These are phyloP conservation scores for Solea senegalensis DNA, from an alignment of 2,113 vertebrate genomes.

Conservation along the genomic window DNA sequence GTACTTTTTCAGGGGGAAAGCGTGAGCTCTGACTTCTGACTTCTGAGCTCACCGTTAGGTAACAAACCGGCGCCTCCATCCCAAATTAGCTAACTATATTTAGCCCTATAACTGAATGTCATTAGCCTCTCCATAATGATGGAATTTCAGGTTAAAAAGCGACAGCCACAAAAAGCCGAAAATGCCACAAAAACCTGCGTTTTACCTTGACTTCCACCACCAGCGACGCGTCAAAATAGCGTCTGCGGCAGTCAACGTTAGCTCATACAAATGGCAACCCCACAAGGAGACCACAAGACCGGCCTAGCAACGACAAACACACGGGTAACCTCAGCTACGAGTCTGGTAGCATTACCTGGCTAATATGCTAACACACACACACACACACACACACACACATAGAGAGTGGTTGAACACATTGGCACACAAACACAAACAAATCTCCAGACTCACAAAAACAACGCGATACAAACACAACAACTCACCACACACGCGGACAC, in stretches of 20 bases:
- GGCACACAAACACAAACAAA: neutral
- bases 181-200: neutral
- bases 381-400: neutral
- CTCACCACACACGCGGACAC: neutral
- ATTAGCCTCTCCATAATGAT: neutral
- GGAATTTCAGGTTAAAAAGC: neutral
- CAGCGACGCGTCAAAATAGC: neutral
- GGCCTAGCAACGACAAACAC: slow-evolving; percentile 82
- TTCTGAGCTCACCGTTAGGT: neutral
- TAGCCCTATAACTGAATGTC: neutral
- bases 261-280: slow-evolving; percentile 2
- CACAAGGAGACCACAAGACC: slow-evolving; percentile 33
- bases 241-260: slow-evolving; percentile 6
- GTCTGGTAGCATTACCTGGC: slow-evolving; percentile 51
- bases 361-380: slow-evolving; percentile 20
- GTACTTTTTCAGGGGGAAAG: no score
- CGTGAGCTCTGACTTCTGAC: no score
- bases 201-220: neutral
- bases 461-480: neutral
- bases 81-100: slow-evolving; percentile 10
- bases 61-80: neutral
- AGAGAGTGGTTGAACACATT: neutral
- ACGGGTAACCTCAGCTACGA: slow-evolving; percentile 59
- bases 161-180: neutral
- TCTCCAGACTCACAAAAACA: neutral